Evolutionary conservation across 2,888 invertebrate genomes (phyloP).

Genomic region (Epinotia demarniana): DNA sequence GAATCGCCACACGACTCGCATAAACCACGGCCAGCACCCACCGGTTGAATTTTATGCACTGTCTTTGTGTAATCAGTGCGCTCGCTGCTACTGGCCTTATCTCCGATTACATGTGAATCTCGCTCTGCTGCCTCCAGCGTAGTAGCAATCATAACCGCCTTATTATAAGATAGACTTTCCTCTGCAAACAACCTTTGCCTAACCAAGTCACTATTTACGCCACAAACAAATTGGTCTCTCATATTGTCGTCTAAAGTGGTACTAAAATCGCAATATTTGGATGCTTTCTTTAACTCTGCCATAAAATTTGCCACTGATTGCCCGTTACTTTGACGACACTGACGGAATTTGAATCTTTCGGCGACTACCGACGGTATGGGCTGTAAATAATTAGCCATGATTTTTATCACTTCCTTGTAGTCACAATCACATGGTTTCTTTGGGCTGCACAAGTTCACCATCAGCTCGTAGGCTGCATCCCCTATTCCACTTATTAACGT

Average conservation of each 20-base stretch:
- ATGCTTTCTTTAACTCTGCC: conserved; percentile 8
- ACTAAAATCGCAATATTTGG: conserved; percentile 5
- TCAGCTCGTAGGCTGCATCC: no score
- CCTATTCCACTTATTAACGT: no score
- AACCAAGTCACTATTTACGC: conserved; percentile 3
- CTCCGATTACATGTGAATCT: neutral
- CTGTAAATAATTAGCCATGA: no score
- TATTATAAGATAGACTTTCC: conserved; percentile 7
- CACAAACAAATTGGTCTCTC: conserved; percentile 9
- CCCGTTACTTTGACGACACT: conserved; percentile 6
- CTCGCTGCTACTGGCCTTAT: neutral
- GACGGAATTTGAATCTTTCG: conserved; percentile 9
- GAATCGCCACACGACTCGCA: conserved; percentile 2
- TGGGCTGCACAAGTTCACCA: no score
- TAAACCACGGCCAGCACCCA: neutral
- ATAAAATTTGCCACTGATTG: conserved; percentile 10
- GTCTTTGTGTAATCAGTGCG: neutral
- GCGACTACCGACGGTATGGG: conserved; percentile 13
- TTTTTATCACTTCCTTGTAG: no score
- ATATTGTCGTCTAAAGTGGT: conserved; percentile 1
- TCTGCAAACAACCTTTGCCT: conserved; percentile 12
- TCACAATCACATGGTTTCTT: no score
- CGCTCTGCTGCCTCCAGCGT: neutral
- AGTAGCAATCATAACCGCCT: conserved; percentile 4
- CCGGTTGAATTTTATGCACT: neutral